Conservation (phyloP, 2,113 vertebrate genomes). For the Crotalus horridus region DNA sequence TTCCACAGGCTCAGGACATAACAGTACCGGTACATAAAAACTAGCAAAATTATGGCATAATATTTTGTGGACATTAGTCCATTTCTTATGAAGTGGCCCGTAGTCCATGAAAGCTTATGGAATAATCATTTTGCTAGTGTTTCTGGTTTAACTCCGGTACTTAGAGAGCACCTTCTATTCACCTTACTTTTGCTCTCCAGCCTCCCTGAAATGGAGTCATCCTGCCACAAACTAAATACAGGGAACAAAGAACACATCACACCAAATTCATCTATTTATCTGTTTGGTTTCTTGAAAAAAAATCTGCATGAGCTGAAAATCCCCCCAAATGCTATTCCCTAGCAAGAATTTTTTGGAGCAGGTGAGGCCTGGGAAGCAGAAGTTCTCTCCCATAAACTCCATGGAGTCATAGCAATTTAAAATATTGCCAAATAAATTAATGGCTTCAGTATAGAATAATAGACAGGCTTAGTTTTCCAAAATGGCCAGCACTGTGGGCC, state of each 20-base stretch:
- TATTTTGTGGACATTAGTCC: not conserved
- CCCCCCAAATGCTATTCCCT: not conserved
- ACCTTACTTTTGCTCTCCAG: not conserved
- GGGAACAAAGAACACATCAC: not conserved
- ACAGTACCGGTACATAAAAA: not conserved
- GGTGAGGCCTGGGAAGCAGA: not conserved
- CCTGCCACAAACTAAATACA: not conserved
- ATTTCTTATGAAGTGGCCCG: not conserved
- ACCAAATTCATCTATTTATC: not conserved
- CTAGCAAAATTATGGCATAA: not conserved
- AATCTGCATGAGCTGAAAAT: not conserved
- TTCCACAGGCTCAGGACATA: no score
- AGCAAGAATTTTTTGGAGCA: not conserved
- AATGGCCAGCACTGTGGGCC: not conserved
- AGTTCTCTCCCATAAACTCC: not conserved
- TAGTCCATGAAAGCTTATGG: not conserved
- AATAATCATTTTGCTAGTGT: not conserved
- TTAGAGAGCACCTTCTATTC: not conserved
- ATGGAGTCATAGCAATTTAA: not conserved
- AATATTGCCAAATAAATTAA: not conserved
- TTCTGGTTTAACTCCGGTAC: not conserved
- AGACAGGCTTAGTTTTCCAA: not conserved
- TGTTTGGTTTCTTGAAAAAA: not conserved
- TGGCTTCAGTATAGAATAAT: not conserved
- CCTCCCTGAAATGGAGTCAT: not conserved